phyloP scores from a whole-genome alignment of 2,797 vertebrate species.

The Cryptoprocta ferox region DNA sequence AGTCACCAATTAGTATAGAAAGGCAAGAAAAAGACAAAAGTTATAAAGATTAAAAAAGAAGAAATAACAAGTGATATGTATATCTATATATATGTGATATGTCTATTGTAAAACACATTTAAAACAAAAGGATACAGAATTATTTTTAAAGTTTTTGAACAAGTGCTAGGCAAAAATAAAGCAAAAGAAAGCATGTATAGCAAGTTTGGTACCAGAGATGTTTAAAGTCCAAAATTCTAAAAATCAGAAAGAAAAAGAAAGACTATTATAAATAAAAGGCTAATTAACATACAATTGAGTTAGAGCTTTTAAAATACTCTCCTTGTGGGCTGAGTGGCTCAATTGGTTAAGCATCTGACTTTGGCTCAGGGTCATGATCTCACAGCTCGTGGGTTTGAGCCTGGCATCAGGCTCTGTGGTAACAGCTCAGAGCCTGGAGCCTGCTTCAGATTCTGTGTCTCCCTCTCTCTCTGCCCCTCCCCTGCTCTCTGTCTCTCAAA shows the following conservation, averaged over 20 bases:
- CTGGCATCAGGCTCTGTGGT: no score
- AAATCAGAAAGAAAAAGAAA: not conserved
- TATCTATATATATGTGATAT: not conserved
- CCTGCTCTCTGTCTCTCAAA: no score
- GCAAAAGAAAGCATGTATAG: not conserved
- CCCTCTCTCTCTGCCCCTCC: no score
- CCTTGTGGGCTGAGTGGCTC: not conserved
- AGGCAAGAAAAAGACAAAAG: not conserved
- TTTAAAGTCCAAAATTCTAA: constrained; percentile 8
- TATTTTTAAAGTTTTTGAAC: not conserved
- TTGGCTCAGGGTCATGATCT: no score
- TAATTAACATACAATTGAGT: not conserved
- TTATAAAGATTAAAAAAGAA: not conserved
- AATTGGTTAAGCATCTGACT: no score
- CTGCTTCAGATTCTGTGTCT: no score
- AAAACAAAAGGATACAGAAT: not conserved
- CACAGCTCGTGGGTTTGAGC: no score
- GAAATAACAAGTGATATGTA: not conserved
- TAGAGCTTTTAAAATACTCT: not conserved
- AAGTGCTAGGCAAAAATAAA: not conserved
- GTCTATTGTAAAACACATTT: not conserved
- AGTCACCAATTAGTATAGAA: not conserved
- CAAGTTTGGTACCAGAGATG: not conserved
- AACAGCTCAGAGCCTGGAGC: no score
- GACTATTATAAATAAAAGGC: not conserved